Base-by-base conservation (phyloP, 2,113 vertebrate species). In the Cyanocitta stelleri region DNA sequence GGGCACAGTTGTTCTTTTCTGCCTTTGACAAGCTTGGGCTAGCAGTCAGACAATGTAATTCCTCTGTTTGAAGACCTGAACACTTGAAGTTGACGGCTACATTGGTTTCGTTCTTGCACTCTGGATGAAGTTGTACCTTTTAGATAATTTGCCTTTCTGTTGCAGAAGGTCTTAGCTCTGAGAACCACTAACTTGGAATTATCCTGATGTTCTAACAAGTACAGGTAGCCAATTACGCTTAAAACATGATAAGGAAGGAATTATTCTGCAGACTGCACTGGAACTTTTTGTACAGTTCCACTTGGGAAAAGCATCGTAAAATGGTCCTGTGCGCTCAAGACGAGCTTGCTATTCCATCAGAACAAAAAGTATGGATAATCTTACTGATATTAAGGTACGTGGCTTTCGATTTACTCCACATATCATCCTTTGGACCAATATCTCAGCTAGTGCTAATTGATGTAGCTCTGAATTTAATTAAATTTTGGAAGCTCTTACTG, bases 381-480 rank as follows among this genome's bases (percentile, higher is more conserved):
- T 86, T 82, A 75, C 35, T 43, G 29, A 48, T 86, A 77, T n/a
- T 75, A 84, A 82, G 41, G 41, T 54, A 87, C 66, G n/a, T 43
- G 81, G 21, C 48, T n/a, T 90, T 92, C 1, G 0, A 92, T 94
- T 84, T 85, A 75, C 52, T 91, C 49, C 37, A 61, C 64, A 87
- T 56, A 89, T 89, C 61, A 73, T 87, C 10, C 26, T 75, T 90
- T 91, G 69, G 58, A 91, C 52, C 13, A 68, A 52, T 26, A 81
- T 81, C 43, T 87, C 69, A 75, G 66, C 69, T 61, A 78, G 56
- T 56, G 44, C 54, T 92, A 92, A 95, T 84, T 94, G 87, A 82
- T 85, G 41, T 61, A 91, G 43, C 77, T 92, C 77, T 94, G 91
- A 82, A 92, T 95, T 89, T 92, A 95, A 91, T 96, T 92, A 95